Conservation (phyloP, 2,888 invertebrate species). For the Microchrysa polita region DNA sequence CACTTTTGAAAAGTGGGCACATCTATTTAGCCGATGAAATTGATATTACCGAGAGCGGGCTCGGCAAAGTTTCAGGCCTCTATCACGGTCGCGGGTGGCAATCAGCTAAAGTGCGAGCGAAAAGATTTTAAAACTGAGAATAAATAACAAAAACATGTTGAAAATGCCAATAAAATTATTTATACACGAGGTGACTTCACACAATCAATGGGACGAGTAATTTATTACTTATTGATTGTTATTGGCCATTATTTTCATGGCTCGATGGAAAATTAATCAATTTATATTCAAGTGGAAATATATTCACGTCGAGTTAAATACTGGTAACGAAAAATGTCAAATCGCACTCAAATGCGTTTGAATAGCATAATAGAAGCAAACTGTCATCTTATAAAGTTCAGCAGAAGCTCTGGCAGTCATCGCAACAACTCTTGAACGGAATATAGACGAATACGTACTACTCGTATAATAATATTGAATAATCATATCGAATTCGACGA, state of each 20-base stretch:
- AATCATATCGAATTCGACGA: conserved; percentile 10
- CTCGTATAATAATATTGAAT: not conserved
- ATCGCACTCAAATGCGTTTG: too few relatives aligned
- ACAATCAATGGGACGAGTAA: conserved; percentile 32
- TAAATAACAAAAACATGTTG: not conserved
- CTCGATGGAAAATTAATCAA: conserved; percentile 41
- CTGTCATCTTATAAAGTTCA: too few relatives aligned
- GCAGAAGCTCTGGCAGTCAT: too few relatives aligned
- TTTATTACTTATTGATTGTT: conserved; percentile 45
- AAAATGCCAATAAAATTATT: conserved; percentile 34
- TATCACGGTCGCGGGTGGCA: too few relatives aligned
- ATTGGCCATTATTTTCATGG: conserved; percentile 39
- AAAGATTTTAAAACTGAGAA: not conserved
- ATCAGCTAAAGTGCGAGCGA: too few relatives aligned
- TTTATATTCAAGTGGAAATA: conserved; percentile 41
- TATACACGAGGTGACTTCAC: conserved; percentile 39
- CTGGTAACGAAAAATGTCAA: conserved; percentile 17
- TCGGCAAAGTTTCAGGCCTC: too few relatives aligned
- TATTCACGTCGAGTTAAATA: conserved; percentile 31
- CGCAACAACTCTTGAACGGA: too few relatives aligned
- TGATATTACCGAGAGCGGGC: too few relatives aligned
- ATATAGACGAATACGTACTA: too few relatives aligned
- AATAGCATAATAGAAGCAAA: too few relatives aligned
- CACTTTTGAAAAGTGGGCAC: too few relatives aligned
- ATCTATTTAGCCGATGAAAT: too few relatives aligned